Percentiles rank a stretch among this genome's conserved stretches.
Conservation (phyloP, 2,113 vertebrate species). For the Sphaerodactylus townsendi region DNA sequence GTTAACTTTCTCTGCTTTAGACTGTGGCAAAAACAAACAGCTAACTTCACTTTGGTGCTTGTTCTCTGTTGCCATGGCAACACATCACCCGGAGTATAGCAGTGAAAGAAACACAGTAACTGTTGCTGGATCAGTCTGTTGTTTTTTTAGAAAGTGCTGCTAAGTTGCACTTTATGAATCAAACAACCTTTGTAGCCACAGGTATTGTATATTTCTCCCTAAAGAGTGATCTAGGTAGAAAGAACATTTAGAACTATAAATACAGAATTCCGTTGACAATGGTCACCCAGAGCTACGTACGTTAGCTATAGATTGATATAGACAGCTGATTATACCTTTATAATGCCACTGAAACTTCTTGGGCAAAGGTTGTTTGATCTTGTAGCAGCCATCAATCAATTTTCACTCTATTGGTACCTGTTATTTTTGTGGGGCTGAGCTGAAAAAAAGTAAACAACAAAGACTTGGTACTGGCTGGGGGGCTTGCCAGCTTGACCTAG, state of each 20-base stretch:
- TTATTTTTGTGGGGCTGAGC: slow-evolving; percentile 58
- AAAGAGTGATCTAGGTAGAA: slow-evolving; percentile 31
- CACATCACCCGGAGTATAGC: background rate
- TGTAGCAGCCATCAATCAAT: slow-evolving; percentile 58
- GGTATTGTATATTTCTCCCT: background rate
- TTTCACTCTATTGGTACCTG: slow-evolving; percentile 53
- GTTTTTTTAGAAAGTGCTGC: background rate
- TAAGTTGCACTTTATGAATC: background rate
- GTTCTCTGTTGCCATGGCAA: background rate
- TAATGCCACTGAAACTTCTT: slow-evolving; percentile 61
- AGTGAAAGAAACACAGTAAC: background rate
- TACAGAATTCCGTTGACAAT: slow-evolving; percentile 44
- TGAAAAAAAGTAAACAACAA: slow-evolving; percentile 32
- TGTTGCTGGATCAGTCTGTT: background rate
- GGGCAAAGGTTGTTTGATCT: slow-evolving; percentile 51
- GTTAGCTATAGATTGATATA: slow-evolving; percentile 13
- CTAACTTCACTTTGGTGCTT: background rate
- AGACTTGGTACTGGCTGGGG: slow-evolving; percentile 51
- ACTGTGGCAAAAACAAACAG: too few relatives aligned
- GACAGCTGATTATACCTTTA: slow-evolving; percentile 52
- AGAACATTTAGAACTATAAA: slow-evolving; percentile 42
- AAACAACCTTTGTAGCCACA: background rate
- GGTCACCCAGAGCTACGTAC: slow-evolving; percentile 31
- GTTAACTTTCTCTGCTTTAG: too few relatives aligned
- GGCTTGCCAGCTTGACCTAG: slow-evolving; percentile 44